Evolutionary conservation across 2,113 vertebrate genomes (phyloP).

Genomic region (Cacatua alba): DNA sequence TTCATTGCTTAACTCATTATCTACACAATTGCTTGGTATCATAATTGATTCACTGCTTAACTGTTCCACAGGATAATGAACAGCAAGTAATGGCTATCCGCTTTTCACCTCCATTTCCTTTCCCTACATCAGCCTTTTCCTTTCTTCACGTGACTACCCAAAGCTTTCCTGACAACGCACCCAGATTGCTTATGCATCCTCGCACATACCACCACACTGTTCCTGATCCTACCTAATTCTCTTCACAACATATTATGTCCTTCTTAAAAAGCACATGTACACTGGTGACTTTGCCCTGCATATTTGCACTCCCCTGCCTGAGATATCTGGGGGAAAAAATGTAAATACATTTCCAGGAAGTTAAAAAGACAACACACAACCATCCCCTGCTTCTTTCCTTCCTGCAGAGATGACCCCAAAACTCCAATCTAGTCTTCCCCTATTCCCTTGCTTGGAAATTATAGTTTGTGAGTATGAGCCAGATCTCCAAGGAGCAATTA

Average conservation of each 20-base stretch:
- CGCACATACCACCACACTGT: not conserved
- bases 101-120: not conserved
- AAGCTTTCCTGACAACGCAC: not conserved
- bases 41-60: conserved; percentile 46
- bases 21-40: conserved; percentile 29
- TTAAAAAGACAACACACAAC: not conserved
- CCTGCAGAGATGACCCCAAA: not conserved
- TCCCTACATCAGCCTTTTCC: not conserved
- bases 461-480: not conserved
- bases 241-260: not conserved
- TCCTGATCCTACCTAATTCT: not conserved
- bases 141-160: not conserved
- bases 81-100: not conserved
- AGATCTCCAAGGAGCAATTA: not conserved
- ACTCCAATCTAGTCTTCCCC: not conserved
- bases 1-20: conserved; percentile 62
- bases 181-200: not conserved
- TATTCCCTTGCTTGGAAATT: not conserved
- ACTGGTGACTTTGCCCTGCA: not conserved
- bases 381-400: not conserved
- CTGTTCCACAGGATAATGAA: conserved; percentile 14
- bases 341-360: conserved; percentile 12
- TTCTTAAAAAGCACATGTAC: not conserved
- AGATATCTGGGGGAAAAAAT: not conserved
- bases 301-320: not conserved